A percentile compares a stretch with the other conserved stretches of the same genome.
Evolutionary conservation across 2,888 invertebrate genomes (phyloP).

Genomic region (Conistra vaccinii): DNA sequence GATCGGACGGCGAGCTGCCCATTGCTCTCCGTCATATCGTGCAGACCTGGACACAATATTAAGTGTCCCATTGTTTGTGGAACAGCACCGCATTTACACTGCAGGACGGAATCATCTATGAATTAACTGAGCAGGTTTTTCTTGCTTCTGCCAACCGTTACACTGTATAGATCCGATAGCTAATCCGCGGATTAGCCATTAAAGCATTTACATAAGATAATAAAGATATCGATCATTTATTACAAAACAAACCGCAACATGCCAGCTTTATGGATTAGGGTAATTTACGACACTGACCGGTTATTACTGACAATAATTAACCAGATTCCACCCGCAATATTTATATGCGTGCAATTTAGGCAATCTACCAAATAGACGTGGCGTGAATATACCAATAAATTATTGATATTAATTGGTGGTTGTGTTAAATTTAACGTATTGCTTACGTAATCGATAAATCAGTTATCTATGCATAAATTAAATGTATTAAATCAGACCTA

Average conservation of each 20-base stretch:
- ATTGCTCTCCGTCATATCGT: too few relatives aligned
- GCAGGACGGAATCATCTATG: background rate
- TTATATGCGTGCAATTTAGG: slow-evolving; percentile 40
- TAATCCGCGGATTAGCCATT: background rate
- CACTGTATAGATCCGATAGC: background rate
- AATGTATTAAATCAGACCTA: background rate
- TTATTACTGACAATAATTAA: slow-evolving; percentile 44
- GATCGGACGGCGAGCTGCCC: too few relatives aligned
- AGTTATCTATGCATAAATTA: slow-evolving; percentile 14
- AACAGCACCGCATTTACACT: background rate
- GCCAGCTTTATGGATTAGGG: slow-evolving; percentile 36
- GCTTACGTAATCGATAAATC: slow-evolving; percentile 33
- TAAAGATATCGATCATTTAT: slow-evolving; percentile 41
- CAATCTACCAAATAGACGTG: slow-evolving; percentile 56
- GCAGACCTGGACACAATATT: background rate
- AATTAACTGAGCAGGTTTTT: background rate
- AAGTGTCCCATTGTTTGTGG: background rate
- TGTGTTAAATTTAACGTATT: slow-evolving; percentile 19
- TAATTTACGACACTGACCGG: slow-evolving; percentile 41
- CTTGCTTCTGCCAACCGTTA: background rate
- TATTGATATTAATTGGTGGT: slow-evolving; percentile 49
- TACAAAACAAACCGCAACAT: slow-evolving; percentile 44
- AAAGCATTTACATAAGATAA: slow-evolving; percentile 12
- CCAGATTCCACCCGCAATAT: slow-evolving; percentile 41
- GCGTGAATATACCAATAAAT: slow-evolving; percentile 55